Evolutionary conservation across 2,888 invertebrate genomes (phyloP), one percentile per base, ranked within the genome.

Genomic region (Ennomos erosarius): DNA sequence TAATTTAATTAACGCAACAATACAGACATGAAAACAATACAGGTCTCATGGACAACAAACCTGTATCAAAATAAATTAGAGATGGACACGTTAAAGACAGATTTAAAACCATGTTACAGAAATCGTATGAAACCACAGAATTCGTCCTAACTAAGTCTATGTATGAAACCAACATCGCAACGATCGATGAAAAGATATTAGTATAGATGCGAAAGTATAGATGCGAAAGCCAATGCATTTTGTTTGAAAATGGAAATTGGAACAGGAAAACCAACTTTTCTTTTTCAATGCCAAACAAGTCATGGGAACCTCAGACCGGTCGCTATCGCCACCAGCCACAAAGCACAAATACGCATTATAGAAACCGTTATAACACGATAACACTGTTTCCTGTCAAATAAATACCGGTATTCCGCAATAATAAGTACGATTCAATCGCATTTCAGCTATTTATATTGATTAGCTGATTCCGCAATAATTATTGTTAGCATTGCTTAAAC

Each of bases 341-440:
- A 55, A 53, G 58, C 53, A 59, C 16, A 49, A 58, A 59, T 51
- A 65, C 52, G 45, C 59, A 63, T 62, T 65, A 68, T 47, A 51
- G 10, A 42, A 48, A 56, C 56, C 52, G 48, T 53, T 52, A 71
- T 49, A 69, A 73, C 56, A 54, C 64, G 71, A 72, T 73, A 76
- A 67, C 70, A 71, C 67, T 58, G 63, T 78, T 79, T 79, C 79
- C 79, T 76, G 78, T 69, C 65, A 68, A 69, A 65, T 57, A 57
- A 62, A 36, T 63, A 67, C 64, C 64, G 62, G 65, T 70, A 67
- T 68, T 64, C 63, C 55, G 67, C 59, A 70, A 73, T 76, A 73
- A 70, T 65, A 64, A 66, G 50, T 40, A 56, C 62, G 40, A 42
- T 33, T 58, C 45, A 53, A 67, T 65, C 67, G 63, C 62, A 58